Evolutionary conservation across 2,888 invertebrate genomes (phyloP).

Genomic region (Erpobdella octoculata): DNA sequence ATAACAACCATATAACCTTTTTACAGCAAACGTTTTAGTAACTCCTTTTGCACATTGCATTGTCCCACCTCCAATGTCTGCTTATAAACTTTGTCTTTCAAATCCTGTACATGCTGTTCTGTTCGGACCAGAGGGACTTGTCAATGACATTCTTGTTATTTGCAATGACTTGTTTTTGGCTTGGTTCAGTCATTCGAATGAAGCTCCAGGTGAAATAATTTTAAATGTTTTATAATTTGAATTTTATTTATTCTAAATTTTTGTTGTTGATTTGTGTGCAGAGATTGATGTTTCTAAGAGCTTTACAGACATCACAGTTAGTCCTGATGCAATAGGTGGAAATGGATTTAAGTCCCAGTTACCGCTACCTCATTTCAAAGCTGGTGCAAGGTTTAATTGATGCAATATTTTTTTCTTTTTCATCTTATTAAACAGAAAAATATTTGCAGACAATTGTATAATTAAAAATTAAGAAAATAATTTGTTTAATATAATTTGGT

Average conservation of each 20-base stretch:
- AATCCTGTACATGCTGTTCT: slow-evolving; percentile 53
- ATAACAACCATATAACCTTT: background rate
- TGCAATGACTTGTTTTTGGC: slow-evolving; percentile 14
- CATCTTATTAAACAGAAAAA: background rate
- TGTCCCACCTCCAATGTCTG: slow-evolving; percentile 76
- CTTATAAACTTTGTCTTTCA: slow-evolving; percentile 57
- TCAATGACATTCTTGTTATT: slow-evolving; percentile 38
- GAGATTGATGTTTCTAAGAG: background rate
- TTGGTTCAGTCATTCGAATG: background rate
- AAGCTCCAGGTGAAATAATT: background rate
- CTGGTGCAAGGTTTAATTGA: background rate
- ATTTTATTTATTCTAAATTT: background rate
- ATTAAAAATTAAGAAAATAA: background rate
- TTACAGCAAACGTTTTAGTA: slow-evolving; percentile 59
- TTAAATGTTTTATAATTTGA: background rate
- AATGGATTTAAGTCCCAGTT: slow-evolving; percentile 25
- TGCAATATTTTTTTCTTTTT: background rate
- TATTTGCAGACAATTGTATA: background rate
- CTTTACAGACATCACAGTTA: background rate
- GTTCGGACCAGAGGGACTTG: slow-evolving; percentile 38
- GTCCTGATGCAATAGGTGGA: slow-evolving; percentile 20
- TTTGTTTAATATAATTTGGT: too few species aligned
- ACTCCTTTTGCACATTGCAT: slow-evolving; percentile 68
- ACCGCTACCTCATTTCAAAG: slow-evolving; percentile 2
- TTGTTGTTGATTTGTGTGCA: background rate